These are phyloP conservation scores for Barypeithes pellucidus DNA, from an alignment of 2,888 invertebrate genomes.

Conservation along the genomic window DNA sequence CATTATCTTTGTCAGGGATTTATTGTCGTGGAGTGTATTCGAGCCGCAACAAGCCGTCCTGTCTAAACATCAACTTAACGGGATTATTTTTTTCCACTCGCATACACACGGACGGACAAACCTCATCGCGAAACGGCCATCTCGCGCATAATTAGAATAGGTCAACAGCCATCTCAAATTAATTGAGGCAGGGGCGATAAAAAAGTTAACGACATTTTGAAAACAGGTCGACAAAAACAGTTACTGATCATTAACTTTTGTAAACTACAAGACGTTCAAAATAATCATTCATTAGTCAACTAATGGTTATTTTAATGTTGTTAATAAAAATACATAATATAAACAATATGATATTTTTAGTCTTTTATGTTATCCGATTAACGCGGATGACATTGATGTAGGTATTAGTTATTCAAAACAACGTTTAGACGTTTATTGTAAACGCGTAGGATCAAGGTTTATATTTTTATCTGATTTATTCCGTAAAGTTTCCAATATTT, in stretches of 20 bases:
- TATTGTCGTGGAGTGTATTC: too few species aligned
- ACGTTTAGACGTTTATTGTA: neutral
- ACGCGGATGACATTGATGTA: neutral
- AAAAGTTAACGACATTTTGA: constrained; percentile 8
- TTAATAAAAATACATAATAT: neutral
- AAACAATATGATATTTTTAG: constrained; percentile 17
- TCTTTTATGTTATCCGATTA: neutral
- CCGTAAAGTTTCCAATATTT: too few species aligned
- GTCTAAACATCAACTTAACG: neutral
- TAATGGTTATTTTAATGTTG: constrained; percentile 10
- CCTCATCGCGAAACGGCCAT: too few species aligned
- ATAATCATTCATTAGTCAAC: constrained; percentile 1
- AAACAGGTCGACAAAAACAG: constrained; percentile 22
- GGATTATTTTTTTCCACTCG: too few species aligned
- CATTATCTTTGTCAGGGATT: too few species aligned
- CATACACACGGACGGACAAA: too few species aligned
- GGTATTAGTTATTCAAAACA: constrained; percentile 4
- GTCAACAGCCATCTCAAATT: neutral
- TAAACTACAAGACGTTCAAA: neutral
- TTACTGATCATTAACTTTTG: neutral
- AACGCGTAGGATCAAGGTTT: too few species aligned
- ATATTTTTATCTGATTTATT: too few species aligned
- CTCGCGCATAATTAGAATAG: too few species aligned
- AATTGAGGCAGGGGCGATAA: constrained; percentile 5
- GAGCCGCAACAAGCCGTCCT: too few species aligned